Percentiles rank a stretch among this genome's conserved stretches.
Evolutionary conservation across 2,113 vertebrate species (phyloP).

Genomic region (Sorex araneus): DNA sequence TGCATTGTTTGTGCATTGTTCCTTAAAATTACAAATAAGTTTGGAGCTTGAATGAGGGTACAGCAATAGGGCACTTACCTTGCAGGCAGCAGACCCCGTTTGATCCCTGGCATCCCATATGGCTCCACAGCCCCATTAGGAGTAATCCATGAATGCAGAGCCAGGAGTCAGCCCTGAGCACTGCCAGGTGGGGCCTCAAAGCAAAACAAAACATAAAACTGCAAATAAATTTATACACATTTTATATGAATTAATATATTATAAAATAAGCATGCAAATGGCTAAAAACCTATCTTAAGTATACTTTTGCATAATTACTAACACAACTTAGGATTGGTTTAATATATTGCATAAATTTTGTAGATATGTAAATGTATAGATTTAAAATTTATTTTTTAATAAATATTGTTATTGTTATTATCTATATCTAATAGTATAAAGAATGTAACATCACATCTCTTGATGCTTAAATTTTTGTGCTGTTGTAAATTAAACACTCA

Average conservation of each 20-base stretch:
- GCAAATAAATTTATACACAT: not conserved
- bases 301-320: constrained; percentile 39
- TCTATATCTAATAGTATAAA: constrained; percentile 24
- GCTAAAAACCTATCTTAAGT: not conserved
- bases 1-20: not conserved
- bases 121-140: too few relatives aligned
- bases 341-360: not conserved
- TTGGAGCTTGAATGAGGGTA: too few relatives aligned
- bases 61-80: not conserved
- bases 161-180: too few relatives aligned
- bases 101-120: too few relatives aligned
- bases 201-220: too few relatives aligned
- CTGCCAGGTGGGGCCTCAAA: too few relatives aligned
- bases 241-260: not conserved
- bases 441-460: not conserved
- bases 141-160: too few relatives aligned
- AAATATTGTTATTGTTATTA: not conserved
- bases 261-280: not conserved
- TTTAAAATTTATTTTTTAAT: not conserved
- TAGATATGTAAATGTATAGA: constrained; percentile 14
- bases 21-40: constrained; percentile 40
- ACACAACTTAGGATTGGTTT: constrained; percentile 42
- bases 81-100: too few relatives aligned
- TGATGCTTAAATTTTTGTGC: not conserved
- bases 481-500: not conserved